These are phyloP conservation scores for Leucoptera coffeella DNA, from an alignment of 2,888 invertebrate genomes.

Conservation along the genomic window DNA sequence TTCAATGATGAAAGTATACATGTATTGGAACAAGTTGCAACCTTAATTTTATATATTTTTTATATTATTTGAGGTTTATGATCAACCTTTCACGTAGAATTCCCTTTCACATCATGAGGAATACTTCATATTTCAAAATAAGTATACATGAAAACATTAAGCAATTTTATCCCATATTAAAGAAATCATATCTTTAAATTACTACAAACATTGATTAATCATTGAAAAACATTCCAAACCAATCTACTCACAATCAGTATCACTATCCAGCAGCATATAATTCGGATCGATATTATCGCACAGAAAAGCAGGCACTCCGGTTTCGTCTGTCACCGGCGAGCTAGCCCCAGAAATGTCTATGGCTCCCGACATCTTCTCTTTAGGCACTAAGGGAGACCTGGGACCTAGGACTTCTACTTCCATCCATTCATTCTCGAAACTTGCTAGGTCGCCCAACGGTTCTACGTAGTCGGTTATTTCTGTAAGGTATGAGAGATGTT, in stretches of 20 bases:
- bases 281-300: constrained; percentile 52
- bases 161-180: too few species aligned
- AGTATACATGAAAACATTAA: too few species aligned
- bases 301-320: constrained; percentile 53
- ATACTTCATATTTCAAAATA: too few species aligned
- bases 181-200: too few species aligned
- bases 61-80: too few species aligned
- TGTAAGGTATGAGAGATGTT: too few species aligned
- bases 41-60: too few species aligned
- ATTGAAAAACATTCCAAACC: neutral
- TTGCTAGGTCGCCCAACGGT: constrained; percentile 68
- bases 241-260: constrained; percentile 32
- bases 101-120: too few species aligned
- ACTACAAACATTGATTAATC: neutral
- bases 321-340: constrained; percentile 21
- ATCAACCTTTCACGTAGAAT: too few species aligned
- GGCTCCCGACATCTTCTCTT: constrained; percentile 16
- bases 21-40: too few species aligned
- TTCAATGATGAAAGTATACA: too few species aligned
- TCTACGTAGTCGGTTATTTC: constrained; percentile 52
- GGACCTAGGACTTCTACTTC: constrained; percentile 65
- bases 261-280: constrained; percentile 48
- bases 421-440: constrained; percentile 89
- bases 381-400: constrained; percentile 32
- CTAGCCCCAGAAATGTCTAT: constrained; percentile 24